A percentile compares a stretch with the other conserved stretches of the same genome.
phyloP scores from a whole-genome alignment of 2,888 invertebrate genomes.

The Aspidiotus rigidus region DNA sequence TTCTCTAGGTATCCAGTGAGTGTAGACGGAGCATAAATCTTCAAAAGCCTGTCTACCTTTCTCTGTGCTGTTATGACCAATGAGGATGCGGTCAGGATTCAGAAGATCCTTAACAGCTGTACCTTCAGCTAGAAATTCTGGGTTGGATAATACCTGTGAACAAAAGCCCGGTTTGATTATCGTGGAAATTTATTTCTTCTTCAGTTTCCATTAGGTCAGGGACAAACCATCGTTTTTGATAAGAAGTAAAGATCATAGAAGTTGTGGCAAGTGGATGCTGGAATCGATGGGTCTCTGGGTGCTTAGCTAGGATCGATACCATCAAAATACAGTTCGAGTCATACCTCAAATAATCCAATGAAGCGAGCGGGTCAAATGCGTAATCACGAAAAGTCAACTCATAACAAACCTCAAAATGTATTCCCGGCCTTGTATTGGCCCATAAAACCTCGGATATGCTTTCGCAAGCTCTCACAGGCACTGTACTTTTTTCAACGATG shows the following conservation, averaged over 20 bases:
- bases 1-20: slow-evolving; percentile 79
- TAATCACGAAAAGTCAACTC: too few relatives aligned
- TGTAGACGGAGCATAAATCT: slow-evolving; percentile 79
- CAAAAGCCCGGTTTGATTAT: too few relatives aligned
- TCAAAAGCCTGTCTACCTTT: slow-evolving; percentile 81
- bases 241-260: too few relatives aligned
- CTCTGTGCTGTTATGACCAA: slow-evolving; percentile 68
- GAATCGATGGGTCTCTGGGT: too few relatives aligned
- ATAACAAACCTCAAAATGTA: slow-evolving; percentile 51
- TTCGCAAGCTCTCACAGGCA: slow-evolving; percentile 95
- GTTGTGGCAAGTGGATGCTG: too few relatives aligned
- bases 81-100: slow-evolving; percentile 87
- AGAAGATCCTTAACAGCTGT: slow-evolving; percentile 89
- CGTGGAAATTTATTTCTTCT: too few relatives aligned
- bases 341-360: too few relatives aligned
- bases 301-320: too few relatives aligned
- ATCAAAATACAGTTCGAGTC: too few relatives aligned
- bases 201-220: too few relatives aligned
- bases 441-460: slow-evolving; percentile 90
- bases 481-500: slow-evolving; percentile 98
- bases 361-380: too few relatives aligned
- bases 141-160: slow-evolving; percentile 85
- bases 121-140: slow-evolving; percentile 97
- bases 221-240: too few relatives aligned
- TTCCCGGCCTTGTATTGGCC: slow-evolving; percentile 79